Conservation (phyloP, 53 echinoderm and acorn worm genomes). For the Echinometra lucunter region DNA sequence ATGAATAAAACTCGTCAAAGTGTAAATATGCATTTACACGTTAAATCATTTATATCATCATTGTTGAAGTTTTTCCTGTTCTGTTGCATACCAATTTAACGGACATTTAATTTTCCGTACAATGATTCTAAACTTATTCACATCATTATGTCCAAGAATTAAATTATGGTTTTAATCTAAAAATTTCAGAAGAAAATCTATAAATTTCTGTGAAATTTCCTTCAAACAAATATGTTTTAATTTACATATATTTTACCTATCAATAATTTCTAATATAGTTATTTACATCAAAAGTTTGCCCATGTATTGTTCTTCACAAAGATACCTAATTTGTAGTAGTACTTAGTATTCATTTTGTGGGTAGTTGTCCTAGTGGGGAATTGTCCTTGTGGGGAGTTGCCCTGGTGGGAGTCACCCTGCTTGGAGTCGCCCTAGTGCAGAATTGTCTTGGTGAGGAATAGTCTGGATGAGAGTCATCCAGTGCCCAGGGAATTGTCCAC, state of each 20-base stretch:
- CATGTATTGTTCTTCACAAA: conserved; percentile 16
- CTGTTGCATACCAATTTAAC: conserved; percentile 17
- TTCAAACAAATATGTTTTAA: conserved; percentile 16
- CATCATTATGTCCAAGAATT: conserved; percentile 16
- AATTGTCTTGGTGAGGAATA: too few species aligned
- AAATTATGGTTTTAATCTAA: conserved; percentile 10
- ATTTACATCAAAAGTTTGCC: conserved; percentile 16
- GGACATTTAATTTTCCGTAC: conserved; percentile 17
- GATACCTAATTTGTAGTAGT: conserved; percentile 16
- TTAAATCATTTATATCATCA: conserved; percentile 16
- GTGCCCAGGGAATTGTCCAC: too few species aligned
- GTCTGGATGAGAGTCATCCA: too few species aligned
- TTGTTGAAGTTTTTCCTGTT: conserved; percentile 16
- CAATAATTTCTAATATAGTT: conserved; percentile 16
- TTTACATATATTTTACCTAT: conserved; percentile 16
- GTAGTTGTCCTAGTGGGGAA: too few species aligned
- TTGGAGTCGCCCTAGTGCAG: too few species aligned
- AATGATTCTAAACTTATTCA: conserved; percentile 16
- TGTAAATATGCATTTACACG: conserved; percentile 16
- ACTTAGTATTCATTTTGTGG: conserved; percentile 16
- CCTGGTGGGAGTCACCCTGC: too few species aligned
- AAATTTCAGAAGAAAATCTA: conserved; percentile 16
- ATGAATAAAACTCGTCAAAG: conserved; percentile 16
- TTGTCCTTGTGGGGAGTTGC: neutral
- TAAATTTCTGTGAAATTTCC: conserved; percentile 9